Evolutionary conservation across 2,113 vertebrate genomes (phyloP), one percentile per base, ranked within the genome.

Genomic region (Aldabrachelys gigantea): DNA sequence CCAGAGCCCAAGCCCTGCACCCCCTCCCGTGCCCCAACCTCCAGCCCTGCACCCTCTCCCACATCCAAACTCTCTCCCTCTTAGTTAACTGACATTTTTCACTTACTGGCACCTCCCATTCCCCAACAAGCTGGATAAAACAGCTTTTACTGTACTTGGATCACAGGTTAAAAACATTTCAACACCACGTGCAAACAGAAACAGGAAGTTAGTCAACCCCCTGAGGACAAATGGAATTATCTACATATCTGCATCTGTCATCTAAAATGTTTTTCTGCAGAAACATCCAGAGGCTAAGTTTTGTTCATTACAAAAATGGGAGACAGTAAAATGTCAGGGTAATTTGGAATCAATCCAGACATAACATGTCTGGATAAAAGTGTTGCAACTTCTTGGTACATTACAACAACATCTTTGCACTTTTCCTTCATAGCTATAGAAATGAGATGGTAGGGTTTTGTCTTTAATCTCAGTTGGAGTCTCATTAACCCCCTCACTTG

Each of bases 301-400:
- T 87, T 69, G 52, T 93, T 94, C 94, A 82, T 94, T 92, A 94
- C 1, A 0, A 38, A 91, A 89, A 93, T 89, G 10, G 13, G 57
- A 88, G 35, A 69, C 10, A 88, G 90, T 44, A 87, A 91, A 89
- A 56, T 35, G 25, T 57, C 75, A 81, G 27, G 59, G n/a, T n/a
- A 92, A 90, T 5, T 1, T 97, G 88, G 90, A 94, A 91, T 53
- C 85, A 82, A 72, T 85, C 82, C 80, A 96, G 72, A 91, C 84
- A 24, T 10, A 84, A 80, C 95, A 16, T 72, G 93, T 89, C 90
- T 84, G 62, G 94, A 95, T 95, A 96, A 85, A 91, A 52, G 84
- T 0, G 5, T 84, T 62, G 59, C 10, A 80, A n/a, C 75, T 91
- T 75, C 86, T 94, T 90, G 21, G 25, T 96, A 85, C 65, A 83